These are phyloP conservation scores for Oxyruncus cristatus DNA, from an alignment of 2,113 vertebrate genomes.

Conservation along the genomic window DNA sequence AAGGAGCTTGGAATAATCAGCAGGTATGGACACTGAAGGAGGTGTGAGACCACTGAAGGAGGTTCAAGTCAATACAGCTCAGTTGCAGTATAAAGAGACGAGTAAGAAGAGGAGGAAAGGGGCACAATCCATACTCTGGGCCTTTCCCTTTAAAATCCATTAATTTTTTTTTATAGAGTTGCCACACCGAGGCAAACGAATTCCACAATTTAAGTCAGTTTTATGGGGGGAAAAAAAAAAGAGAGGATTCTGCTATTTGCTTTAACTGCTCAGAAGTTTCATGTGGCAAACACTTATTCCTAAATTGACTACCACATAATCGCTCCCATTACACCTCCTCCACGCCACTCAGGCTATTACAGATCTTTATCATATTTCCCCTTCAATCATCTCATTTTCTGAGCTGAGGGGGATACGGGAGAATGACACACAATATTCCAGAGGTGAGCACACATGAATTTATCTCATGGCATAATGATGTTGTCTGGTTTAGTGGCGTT, in stretches of 20 bases:
- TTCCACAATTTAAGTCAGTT: neutral
- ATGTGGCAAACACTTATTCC: neutral
- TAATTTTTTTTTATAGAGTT: neutral
- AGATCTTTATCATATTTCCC: neutral
- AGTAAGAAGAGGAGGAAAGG: neutral
- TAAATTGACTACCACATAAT: neutral
- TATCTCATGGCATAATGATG: neutral
- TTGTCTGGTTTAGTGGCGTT: neutral
- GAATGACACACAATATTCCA: neutral
- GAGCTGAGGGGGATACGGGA: neutral
- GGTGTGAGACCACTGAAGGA: neutral
- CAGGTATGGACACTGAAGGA: neutral
- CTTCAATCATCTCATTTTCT: neutral
- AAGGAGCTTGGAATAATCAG: neutral
- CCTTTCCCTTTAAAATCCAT: neutral
- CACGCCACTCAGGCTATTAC: neutral
- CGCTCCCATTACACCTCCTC: neutral
- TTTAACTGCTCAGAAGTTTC: slow-evolving; percentile 4
- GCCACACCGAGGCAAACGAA: neutral
- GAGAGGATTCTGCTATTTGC: neutral
- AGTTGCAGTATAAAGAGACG: neutral
- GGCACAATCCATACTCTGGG: neutral
- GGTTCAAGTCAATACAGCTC: neutral
- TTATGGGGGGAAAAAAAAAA: fast-evolving
- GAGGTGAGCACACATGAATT: neutral